Conservation (phyloP, 2,113 vertebrate species). For the Noctilio leporinus region DNA sequence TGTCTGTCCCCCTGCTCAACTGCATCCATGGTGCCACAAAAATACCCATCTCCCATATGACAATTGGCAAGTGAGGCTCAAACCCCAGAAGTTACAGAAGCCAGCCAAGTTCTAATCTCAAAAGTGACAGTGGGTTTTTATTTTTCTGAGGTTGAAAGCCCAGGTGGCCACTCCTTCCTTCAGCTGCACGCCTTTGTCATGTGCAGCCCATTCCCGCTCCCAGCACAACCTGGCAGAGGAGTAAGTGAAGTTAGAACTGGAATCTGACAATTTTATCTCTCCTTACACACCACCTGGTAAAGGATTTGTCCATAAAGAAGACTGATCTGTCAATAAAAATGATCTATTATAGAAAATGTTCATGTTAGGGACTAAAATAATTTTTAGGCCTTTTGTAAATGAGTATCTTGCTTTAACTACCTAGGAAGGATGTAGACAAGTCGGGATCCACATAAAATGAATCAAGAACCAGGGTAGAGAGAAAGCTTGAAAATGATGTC, state of each 20-base stretch:
- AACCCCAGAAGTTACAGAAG: neutral
- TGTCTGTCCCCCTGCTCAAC: neutral
- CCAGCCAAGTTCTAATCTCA: neutral
- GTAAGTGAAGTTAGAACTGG: slow-evolving; percentile 24
- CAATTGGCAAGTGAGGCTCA: neutral
- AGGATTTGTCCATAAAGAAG: slow-evolving; percentile 21
- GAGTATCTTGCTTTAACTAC: neutral
- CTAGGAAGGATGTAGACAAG: slow-evolving; percentile 28
- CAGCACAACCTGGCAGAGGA: neutral
- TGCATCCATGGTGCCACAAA: neutral
- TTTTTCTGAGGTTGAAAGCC: neutral
- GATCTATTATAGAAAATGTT: neutral
- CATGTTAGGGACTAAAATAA: neutral
- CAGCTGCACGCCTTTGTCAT: neutral
- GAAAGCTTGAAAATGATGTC: neutral
- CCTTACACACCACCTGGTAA: neutral
- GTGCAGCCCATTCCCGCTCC: neutral
- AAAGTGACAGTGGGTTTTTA: neutral
- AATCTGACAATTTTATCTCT: neutral
- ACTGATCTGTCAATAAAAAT: slow-evolving; percentile 24
- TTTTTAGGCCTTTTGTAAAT: slow-evolving; percentile 34
- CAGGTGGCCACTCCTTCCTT: slow-evolving; percentile 8
- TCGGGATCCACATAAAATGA: slow-evolving; percentile 51
- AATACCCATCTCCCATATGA: neutral
- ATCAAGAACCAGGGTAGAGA: slow-evolving; percentile 19